phyloP scores from a whole-genome alignment of 2,888 invertebrate genomes.

The Cyclophora punctaria region DNA sequence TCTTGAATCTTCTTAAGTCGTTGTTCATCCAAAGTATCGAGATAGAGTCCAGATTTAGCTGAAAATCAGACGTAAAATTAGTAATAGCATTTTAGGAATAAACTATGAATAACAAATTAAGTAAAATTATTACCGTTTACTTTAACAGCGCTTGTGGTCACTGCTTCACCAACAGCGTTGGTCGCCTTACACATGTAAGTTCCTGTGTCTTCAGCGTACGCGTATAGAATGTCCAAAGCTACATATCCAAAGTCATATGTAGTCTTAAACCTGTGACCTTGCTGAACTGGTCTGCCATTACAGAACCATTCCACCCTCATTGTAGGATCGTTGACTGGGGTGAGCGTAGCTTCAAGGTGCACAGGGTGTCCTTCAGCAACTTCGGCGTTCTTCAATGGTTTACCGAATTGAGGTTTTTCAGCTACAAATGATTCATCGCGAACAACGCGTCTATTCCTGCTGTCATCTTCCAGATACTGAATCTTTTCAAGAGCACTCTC shows the following conservation, averaged over 20 bases:
- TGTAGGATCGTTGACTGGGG: constrained; percentile 97
- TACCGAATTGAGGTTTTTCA: constrained; percentile 92
- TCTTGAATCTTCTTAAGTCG: constrained; percentile 91
- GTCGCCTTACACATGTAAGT: constrained; percentile 97
- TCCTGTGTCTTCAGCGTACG: constrained; percentile 97
- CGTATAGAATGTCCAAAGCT: constrained; percentile 95
- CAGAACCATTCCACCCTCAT: constrained; percentile 99
- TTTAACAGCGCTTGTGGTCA: constrained; percentile 91
- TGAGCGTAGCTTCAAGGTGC: constrained; percentile 94
- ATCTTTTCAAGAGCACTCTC: constrained; percentile 95
- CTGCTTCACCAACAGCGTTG: constrained; percentile 96
- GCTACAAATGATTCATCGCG: constrained; percentile 84
- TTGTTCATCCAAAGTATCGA: constrained; percentile 94
- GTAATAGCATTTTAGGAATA: background rate
- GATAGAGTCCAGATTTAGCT: constrained; percentile 88
- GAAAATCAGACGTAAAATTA: constrained; percentile 24
- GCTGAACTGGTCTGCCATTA: constrained; percentile 93
- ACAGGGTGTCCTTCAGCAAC: constrained; percentile 90
- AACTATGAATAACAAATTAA: background rate
- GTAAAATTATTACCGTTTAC: constrained; percentile 81
- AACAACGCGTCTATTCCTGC: constrained; percentile 81
- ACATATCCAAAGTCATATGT: constrained; percentile 98
- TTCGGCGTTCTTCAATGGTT: constrained; percentile 89
- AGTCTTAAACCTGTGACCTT: constrained; percentile 96
- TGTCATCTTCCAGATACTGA: constrained; percentile 91